Evolutionary conservation across 2,797 vertebrate genomes (phyloP).

Genomic region (Sorex maritimensis): DNA sequence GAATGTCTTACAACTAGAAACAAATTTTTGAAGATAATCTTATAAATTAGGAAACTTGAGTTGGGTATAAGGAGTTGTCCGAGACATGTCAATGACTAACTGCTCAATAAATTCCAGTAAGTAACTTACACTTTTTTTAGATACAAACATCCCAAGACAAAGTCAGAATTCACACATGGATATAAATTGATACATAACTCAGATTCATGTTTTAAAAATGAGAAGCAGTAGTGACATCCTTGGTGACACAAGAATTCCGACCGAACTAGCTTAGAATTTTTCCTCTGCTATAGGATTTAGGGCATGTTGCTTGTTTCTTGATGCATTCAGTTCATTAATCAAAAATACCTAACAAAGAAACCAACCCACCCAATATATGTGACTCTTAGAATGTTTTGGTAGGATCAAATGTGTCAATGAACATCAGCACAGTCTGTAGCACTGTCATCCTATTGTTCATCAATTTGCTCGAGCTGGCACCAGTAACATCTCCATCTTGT

Average conservation of each 20-base stretch:
- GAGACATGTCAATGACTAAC: conserved; percentile 8
- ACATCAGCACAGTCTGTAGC: neutral
- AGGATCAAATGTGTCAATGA: conserved; percentile 11
- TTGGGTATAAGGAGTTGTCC: conserved; percentile 26
- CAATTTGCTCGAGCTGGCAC: too few species aligned
- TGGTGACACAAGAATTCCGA: neutral
- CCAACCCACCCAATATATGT: neutral
- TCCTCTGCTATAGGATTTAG: neutral
- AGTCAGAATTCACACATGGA: conserved; percentile 5
- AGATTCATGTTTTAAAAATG: conserved; percentile 17
- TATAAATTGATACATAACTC: conserved; percentile 44
- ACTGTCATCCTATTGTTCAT: too few species aligned
- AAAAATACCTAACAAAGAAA: neutral
- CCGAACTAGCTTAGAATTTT: neutral
- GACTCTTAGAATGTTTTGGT: neutral
- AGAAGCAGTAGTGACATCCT: neutral
- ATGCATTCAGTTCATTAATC: conserved; percentile 22
- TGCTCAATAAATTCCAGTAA: conserved; percentile 58
- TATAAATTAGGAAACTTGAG: conserved; percentile 64
- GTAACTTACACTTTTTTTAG: conserved; percentile 39
- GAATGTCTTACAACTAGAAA: neutral
- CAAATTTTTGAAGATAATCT: conserved; percentile 7
- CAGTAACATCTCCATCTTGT: too few species aligned
- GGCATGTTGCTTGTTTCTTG: conserved; percentile 21
- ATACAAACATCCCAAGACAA: neutral